Evolutionary conservation across 2,888 invertebrate species (phyloP).

Genomic region (Epinotia ramella): DNA sequence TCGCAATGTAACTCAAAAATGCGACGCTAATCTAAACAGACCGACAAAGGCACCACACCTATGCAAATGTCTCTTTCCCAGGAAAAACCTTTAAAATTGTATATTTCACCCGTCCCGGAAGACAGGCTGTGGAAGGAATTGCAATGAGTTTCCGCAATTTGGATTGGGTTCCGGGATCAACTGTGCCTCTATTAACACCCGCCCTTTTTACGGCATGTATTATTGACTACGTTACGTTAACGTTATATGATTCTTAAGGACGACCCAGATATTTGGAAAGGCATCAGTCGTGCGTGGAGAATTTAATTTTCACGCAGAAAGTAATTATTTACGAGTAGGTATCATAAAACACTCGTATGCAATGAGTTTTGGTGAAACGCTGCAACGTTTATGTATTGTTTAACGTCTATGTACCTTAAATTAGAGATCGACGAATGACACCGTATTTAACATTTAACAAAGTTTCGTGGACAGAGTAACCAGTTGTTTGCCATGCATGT

Average conservation of each 20-base stretch:
- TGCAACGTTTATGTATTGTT: neutral
- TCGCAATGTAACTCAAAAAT: conserved; percentile 43
- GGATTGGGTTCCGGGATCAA: conserved; percentile 44
- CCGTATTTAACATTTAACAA: neutral
- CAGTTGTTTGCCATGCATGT: too few relatives aligned
- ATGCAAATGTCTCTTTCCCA: conserved; percentile 45
- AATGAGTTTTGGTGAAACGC: neutral
- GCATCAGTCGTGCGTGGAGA: neutral
- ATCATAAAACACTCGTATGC: neutral
- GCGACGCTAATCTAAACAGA: conserved; percentile 46
- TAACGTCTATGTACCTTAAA: neutral
- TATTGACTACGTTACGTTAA: conserved; percentile 35
- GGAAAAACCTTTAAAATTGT: conserved; percentile 45
- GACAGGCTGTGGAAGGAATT: conserved; percentile 42
- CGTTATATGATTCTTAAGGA: conserved; percentile 32
- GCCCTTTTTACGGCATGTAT: conserved; percentile 38
- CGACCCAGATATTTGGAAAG: conserved; percentile 7
- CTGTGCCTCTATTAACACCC: conserved; percentile 44
- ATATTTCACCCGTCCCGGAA: conserved; percentile 40
- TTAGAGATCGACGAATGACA: neutral
- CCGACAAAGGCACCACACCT: conserved; percentile 45
- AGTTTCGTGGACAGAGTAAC: too few relatives aligned
- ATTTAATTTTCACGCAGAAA: neutral
- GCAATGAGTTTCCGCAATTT: conserved; percentile 45
- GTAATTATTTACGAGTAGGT: neutral